Base-by-base conservation (phyloP, 2,888 invertebrate genomes). In the Dicycla oo region DNA sequence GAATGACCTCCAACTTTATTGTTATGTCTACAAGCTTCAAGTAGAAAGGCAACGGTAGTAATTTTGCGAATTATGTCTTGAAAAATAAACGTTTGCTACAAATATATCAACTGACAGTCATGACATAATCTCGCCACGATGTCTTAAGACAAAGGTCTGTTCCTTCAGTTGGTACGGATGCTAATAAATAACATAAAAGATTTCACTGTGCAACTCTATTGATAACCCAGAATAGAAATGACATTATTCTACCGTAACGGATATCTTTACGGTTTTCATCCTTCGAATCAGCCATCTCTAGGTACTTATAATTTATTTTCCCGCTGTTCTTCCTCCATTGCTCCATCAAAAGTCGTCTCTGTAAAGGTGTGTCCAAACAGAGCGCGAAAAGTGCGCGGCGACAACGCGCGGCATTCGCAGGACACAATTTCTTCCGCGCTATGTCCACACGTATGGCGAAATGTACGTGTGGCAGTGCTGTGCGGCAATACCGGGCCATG, bases 41-140 rank as follows among this genome's bases (percentile, higher is more conserved):
- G 58, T 80, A 80, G 69, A 82, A 82, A 79, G 66, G 67, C 61
- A 70, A 70, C 45, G 61, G 69, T 34, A 81, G 58, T 65, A 49
- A 40, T 60, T 82, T 51, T 15, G 26, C 15, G 34, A 76, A 77
- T 53, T 38, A 77, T 66, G 57, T 78, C n/a, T 78, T 40, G 11
- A 51, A 78, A 69, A 75, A 66, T 75, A 51, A 58, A 54, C 40
- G 43, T 40, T 70, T 58, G 34, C 23, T 63, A 67, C 40, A 82
- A 80, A 73, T 82, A 73, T 73, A 70, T 72, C 61, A 68, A 64
- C 45, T n/a, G 26, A 15, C 30, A 54, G 60, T 74, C 83, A 82
- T 80, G 80, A 82, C 60, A 38, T 65, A 57, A 66, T 67, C 67
- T 49, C 54, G 11, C 47, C 56, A 60, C 73, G 43, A 76, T 70